Percentiles rank a stretch among this genome's conserved stretches.
Conservation (phyloP, 2,113 vertebrate genomes). For the Vidua chalybeata region DNA sequence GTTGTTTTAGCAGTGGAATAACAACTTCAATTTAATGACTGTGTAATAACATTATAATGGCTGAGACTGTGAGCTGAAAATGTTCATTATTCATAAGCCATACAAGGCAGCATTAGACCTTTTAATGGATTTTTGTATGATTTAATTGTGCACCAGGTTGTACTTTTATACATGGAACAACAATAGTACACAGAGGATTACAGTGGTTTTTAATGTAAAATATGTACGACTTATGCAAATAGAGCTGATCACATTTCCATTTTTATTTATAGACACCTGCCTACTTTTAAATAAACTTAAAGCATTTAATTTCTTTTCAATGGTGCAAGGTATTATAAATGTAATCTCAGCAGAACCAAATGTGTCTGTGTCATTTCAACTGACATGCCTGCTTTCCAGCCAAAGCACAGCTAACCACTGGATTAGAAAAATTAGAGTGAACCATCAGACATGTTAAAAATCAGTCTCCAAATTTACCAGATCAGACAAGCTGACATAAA, state of each 20-base stretch:
- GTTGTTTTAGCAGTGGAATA: conserved; percentile 67
- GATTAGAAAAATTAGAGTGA: background rate
- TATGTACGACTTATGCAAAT: background rate
- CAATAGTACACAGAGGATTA: background rate
- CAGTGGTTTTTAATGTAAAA: background rate
- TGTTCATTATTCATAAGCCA: conserved; percentile 40
- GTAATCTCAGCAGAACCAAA: background rate
- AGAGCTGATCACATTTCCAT: background rate
- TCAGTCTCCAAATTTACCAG: background rate
- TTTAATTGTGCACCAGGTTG: conserved; percentile 13
- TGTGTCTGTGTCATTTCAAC: background rate
- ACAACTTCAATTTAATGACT: conserved; percentile 62
- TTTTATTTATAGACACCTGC: background rate
- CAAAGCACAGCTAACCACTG: background rate
- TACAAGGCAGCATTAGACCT: background rate
- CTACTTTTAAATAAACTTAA: conserved; percentile 12
- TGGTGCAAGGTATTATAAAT: background rate
- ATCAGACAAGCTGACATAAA: background rate
- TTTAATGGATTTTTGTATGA: conserved; percentile 13
- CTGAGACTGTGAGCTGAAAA: conserved; percentile 16
- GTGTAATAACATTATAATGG: conserved; percentile 65
- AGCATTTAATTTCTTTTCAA: background rate
- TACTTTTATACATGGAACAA: background rate
- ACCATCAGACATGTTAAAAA: background rate
- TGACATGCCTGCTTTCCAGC: background rate